phyloP scores from a whole-genome alignment of 1,140 invertebrate genomes.

The Cataglyphis hispanica region DNA sequence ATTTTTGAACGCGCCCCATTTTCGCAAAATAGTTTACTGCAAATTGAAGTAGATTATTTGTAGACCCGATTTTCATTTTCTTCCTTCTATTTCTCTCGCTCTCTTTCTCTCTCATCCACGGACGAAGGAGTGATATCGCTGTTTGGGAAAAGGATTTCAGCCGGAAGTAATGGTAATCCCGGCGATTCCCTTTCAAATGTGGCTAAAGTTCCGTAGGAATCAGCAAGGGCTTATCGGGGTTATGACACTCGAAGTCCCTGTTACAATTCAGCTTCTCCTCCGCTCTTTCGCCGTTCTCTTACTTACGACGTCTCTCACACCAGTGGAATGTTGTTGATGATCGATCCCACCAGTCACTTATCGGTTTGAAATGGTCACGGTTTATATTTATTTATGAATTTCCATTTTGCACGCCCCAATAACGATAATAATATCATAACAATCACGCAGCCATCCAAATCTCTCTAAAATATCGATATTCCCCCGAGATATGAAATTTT shows the following conservation, averaged over 20 bases:
- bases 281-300: constrained; percentile 50
- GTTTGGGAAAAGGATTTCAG: constrained; percentile 80
- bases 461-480: constrained; percentile 21
- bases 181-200: constrained; percentile 83
- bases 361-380: constrained; percentile 21
- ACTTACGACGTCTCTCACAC: constrained; percentile 8
- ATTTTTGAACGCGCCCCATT: constrained; percentile 5
- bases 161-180: constrained; percentile 85
- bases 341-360: constrained; percentile 20
- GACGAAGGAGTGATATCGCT: constrained; percentile 66
- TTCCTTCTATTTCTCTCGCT: constrained; percentile 39
- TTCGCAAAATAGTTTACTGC: constrained; percentile 80
- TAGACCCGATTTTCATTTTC: constrained; percentile 77
- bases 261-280: constrained; percentile 42
- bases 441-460: constrained; percentile 1
- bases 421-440: constrained; percentile 44
- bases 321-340: not conserved
- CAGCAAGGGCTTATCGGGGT: constrained; percentile 81
- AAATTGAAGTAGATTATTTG: constrained; percentile 84
- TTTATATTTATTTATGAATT: constrained; percentile 65
- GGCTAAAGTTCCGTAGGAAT: constrained; percentile 80
- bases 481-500: not conserved
- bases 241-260: constrained; percentile 81
- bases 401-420: not conserved
- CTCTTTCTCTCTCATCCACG: not conserved